These are phyloP conservation scores for Littorina saxatilis DNA, from an alignment of 1,140 invertebrate genomes.

Conservation along the genomic window DNA sequence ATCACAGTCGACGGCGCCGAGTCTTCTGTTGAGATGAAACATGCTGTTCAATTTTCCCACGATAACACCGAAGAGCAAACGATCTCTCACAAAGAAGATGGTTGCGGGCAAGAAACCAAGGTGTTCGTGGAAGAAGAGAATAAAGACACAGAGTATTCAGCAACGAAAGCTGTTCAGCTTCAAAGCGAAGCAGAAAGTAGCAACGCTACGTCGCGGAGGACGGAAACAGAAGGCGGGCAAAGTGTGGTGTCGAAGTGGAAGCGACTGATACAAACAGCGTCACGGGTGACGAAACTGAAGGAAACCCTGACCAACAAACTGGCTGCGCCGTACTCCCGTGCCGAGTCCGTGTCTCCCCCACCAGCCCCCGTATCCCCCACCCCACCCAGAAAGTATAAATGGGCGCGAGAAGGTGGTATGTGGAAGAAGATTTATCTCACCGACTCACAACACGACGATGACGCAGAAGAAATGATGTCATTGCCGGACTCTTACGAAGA, in stretches of 20 bases:
- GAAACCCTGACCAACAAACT: conserved; percentile 30
- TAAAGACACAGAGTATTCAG: no score
- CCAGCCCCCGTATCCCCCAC: conserved; percentile 38
- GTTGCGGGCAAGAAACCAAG: no score
- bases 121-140: no score
- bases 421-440: conserved; percentile 45
- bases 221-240: not conserved
- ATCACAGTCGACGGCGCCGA: no score
- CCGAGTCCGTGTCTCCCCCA: not conserved
- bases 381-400: conserved; percentile 45
- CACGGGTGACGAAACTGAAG: conserved; percentile 28
- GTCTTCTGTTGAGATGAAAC: no score
- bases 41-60: no score
- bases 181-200: not conserved
- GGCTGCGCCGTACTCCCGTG: not conserved
- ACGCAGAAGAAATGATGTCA: not conserved
- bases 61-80: no score
- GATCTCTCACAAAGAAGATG: no score
- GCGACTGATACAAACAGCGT: conserved; percentile 33
- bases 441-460: not conserved
- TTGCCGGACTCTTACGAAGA: not conserved
- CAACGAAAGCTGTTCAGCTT: no score
- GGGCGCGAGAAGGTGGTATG: conserved; percentile 42
- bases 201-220: not conserved
- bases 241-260: conserved; percentile 39